phyloP scores from a whole-genome alignment of 2,888 invertebrate species.

The Epistrophe eligans region DNA sequence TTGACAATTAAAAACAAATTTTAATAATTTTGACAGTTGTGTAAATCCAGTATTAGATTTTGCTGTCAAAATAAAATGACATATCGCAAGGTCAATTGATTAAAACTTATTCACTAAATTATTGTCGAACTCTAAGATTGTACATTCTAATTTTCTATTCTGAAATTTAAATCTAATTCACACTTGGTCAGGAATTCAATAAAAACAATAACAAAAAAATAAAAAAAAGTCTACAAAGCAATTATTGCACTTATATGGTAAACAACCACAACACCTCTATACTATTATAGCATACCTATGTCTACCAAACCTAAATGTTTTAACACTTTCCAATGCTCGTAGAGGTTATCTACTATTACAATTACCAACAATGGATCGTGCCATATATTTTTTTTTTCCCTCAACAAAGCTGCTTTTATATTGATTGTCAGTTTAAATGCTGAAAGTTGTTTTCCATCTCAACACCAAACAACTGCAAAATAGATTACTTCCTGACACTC shows the following conservation, averaged over 20 bases:
- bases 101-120: no score
- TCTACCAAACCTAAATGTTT: background rate
- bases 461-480: slow-evolving; percentile 55
- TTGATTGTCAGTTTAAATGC: slow-evolving; percentile 28
- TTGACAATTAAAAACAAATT: no score
- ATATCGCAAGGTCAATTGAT: no score
- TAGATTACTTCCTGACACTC: slow-evolving; percentile 62
- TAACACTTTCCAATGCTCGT: slow-evolving; percentile 28
- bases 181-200: background rate
- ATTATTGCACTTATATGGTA: slow-evolving; percentile 23
- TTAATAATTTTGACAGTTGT: no score
- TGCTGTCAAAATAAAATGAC: no score
- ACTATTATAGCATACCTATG: no score
- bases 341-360: background rate
- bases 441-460: slow-evolving; percentile 62
- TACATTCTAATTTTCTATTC: background rate
- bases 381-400: slow-evolving; percentile 2
- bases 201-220: background rate
- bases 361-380: slow-evolving; percentile 20
- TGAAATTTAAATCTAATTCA: background rate
- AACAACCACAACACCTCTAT: slow-evolving; percentile 11
- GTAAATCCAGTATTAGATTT: no score
- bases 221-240: background rate
- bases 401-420: background rate
- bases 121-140: no score